These are phyloP conservation scores for Acanthosepion pharaonis DNA, from an alignment of 2,888 invertebrate species.

Conservation along the genomic window DNA sequence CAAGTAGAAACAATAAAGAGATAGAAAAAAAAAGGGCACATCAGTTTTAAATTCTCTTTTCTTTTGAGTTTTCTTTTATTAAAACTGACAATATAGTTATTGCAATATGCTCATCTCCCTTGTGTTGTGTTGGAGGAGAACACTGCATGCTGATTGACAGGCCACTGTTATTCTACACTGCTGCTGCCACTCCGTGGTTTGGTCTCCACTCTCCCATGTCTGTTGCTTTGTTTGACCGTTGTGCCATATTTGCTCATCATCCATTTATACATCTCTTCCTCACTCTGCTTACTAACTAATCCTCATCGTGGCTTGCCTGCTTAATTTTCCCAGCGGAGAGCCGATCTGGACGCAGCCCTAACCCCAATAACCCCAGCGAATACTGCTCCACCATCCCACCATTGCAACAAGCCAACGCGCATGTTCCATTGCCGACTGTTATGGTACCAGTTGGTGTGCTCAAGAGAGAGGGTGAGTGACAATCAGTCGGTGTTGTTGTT, in stretches of 20 bases:
- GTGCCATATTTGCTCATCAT: conserved; percentile 36
- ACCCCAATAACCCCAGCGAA: conserved; percentile 90
- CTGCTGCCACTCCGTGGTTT: neutral
- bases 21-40: neutral
- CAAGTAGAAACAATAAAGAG: neutral
- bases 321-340: conserved; percentile 55
- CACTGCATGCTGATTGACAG: conserved; percentile 11
- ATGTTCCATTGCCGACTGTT: conserved; percentile 81
- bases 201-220: neutral
- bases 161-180: conserved; percentile 15
- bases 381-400: conserved; percentile 89
- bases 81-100: neutral
- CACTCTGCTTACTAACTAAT: conserved; percentile 39
- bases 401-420: conserved; percentile 80
- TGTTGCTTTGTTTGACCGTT: conserved; percentile 38
- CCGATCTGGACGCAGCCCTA: conserved; percentile 76
- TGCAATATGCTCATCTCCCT: neutral
- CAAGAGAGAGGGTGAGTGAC: conserved; percentile 80
- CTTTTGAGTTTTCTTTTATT: neutral
- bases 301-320: conserved; percentile 47
- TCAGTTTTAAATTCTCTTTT: neutral
- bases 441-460: conserved; percentile 89
- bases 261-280: neutral
- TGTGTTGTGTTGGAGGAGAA: conserved; percentile 33
- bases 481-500: neutral